These are phyloP conservation scores for Catamblyrhynchus diadema DNA, from an alignment of 2,797 vertebrate species.

Conservation along the genomic window DNA sequence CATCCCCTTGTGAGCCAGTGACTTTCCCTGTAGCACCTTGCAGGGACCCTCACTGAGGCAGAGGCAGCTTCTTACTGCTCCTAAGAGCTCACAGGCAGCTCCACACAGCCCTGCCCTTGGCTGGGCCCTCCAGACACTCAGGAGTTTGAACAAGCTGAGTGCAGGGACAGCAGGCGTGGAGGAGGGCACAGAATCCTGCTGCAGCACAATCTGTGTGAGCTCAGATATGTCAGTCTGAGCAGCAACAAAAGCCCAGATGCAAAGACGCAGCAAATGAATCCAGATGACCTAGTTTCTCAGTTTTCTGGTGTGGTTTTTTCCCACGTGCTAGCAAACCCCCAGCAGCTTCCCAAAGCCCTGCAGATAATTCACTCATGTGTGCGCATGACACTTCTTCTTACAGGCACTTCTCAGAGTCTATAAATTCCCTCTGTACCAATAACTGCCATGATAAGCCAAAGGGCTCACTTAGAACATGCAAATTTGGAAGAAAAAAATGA, in stretches of 20 bases:
- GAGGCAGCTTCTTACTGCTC: neutral
- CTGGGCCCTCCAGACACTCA: neutral
- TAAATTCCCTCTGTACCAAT: neutral
- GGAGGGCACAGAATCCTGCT: neutral
- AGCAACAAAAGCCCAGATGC: conserved; percentile 47
- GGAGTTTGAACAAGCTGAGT: neutral
- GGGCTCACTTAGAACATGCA: neutral
- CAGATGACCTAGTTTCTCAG: conserved; percentile 58
- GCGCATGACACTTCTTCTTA: neutral
- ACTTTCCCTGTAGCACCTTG: neutral
- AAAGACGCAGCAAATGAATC: conserved; percentile 24
- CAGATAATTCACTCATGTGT: neutral
- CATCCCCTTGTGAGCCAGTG: neutral
- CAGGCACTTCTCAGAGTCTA: neutral
- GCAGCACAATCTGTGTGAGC: neutral
- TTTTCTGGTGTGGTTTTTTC: neutral
- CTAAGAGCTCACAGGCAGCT: neutral
- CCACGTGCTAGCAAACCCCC: neutral
- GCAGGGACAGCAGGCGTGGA: neutral
- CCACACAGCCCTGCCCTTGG: neutral
- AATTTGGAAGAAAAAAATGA: neutral
- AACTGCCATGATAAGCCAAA: neutral
- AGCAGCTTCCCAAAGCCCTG: conserved; percentile 14
- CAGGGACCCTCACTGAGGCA: neutral
- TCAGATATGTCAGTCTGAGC: neutral